Base-by-base conservation (phyloP, 2,888 invertebrate species). In the Torymus aiolomorphi region DNA sequence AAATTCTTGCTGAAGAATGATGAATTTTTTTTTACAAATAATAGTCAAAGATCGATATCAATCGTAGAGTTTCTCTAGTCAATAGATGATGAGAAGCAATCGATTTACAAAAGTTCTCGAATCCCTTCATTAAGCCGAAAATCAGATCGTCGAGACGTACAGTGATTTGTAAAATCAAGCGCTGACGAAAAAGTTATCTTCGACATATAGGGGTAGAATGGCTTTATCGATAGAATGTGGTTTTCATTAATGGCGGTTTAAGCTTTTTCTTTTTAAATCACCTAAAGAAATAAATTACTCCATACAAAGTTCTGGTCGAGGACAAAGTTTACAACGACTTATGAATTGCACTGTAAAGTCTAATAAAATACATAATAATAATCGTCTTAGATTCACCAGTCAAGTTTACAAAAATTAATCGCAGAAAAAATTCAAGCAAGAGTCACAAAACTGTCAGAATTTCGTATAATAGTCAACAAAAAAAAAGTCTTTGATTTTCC, bases 41-140 rank as follows among this genome's bases (percentile, higher is more conserved):
- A 42, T 49, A 76, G 69, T 76, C 69, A 67, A 76, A 42, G n/a
- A 51, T 76, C 42, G 76, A 69, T 69, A 54, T 42, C 31, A 67
- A 52, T 76, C 59, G 52, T 51, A 14, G 57, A 69, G 76, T 57
- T 56, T 57, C 56, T 65, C 56, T 49, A n/a, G 65, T 74, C 65
- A 65, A 74, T 74, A 14, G 18, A 65, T 18, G 20, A 56, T 57
- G 18, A 73, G 14, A 63, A 63, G 18, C 42, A 14, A 31, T 71
- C 20, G 52, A 62, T 54, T 42, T 42, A 42, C 42, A 42, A 59
- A n/a, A 61, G 42, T 49, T 54, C 57, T 49, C 42, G 13, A 54
- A 52, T 62, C 13, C 56, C 13, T 54, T 63, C 52, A 42, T 56
- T 18, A 13, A 42, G 2, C 42, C 56, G 20, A 73, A 63, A 18